Percentiles rank a stretch among this genome's conserved stretches.
Evolutionary conservation across 2,888 invertebrate species (phyloP).

Genomic region (Dynastes grantii): DNA sequence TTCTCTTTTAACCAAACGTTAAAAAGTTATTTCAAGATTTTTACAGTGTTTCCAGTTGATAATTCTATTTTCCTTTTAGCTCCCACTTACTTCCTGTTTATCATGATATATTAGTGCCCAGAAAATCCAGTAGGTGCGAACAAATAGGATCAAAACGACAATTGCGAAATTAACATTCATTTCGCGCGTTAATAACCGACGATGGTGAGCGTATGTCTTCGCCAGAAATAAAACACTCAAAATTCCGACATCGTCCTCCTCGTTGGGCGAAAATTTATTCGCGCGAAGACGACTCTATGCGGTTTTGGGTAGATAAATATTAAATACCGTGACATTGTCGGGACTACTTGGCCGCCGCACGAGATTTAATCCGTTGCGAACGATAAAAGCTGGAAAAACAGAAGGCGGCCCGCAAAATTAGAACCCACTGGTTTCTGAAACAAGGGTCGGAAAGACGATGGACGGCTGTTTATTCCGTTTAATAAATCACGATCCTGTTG

Average conservation of each 20-base stretch:
- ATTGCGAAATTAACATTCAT: background rate
- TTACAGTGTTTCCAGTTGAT: no score
- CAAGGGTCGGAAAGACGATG: slow-evolving; percentile 9
- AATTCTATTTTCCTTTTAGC: no score
- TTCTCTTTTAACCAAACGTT: no score
- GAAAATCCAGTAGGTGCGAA: no score
- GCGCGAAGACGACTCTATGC: slow-evolving; percentile 37
- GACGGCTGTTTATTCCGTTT: slow-evolving; percentile 1
- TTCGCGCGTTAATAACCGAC: slow-evolving; percentile 9
- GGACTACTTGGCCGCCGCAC: slow-evolving; percentile 10
- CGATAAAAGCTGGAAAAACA: slow-evolving; percentile 5
- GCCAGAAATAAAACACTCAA: slow-evolving; percentile 28
- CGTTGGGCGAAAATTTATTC: slow-evolving; percentile 30
- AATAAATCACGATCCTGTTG: background rate
- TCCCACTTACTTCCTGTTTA: no score
- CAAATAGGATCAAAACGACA: no score
- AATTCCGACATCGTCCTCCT: slow-evolving; percentile 31
- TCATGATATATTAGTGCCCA: no score
- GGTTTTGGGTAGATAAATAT: slow-evolving; percentile 32
- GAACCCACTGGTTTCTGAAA: background rate
- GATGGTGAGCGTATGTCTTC: slow-evolving; percentile 3
- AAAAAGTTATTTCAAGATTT: no score
- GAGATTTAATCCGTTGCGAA: slow-evolving; percentile 17
- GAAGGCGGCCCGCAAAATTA: background rate
- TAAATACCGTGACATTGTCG: slow-evolving; percentile 27